Evolutionary conservation across 2,113 vertebrate species (phyloP).

Genomic region (Meles meles): DNA sequence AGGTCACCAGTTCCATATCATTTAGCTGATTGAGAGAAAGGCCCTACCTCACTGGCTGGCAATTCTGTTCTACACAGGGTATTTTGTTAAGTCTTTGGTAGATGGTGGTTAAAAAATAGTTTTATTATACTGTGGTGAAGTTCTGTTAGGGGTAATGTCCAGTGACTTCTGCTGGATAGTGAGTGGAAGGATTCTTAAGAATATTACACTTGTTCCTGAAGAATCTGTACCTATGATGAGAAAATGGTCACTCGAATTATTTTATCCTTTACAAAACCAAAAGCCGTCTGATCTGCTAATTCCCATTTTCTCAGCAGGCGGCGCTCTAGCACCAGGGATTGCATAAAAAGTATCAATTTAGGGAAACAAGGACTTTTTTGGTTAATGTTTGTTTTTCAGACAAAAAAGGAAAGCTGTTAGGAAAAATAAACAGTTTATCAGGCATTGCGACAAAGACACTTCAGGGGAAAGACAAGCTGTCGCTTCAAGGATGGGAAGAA

Average conservation of each 20-base stretch:
- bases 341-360: neutral
- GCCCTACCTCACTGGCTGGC: too few species aligned
- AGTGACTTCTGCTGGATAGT: neutral
- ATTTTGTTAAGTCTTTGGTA: neutral
- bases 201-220: neutral
- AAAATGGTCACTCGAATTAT: neutral
- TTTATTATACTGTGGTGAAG: neutral
- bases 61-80: neutral
- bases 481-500: conserved; percentile 62
- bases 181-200: neutral
- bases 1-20: neutral
- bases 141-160: neutral
- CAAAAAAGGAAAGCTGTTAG: conserved; percentile 64
- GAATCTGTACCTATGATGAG: neutral
- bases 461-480: conserved; percentile 67
- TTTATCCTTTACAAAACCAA: too few species aligned
- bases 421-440: conserved; percentile 75
- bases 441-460: conserved; percentile 42
- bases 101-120: neutral
- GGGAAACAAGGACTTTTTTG: neutral
- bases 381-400: conserved; percentile 68
- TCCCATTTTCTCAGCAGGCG: conserved; percentile 43
- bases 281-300: neutral
- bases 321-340: conserved; percentile 52
- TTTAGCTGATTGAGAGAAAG: neutral